A percentile compares a stretch with the other conserved stretches of the same genome.
Evolutionary conservation across 2,888 invertebrate species (phyloP).

Genomic region (Myopa testacea): DNA sequence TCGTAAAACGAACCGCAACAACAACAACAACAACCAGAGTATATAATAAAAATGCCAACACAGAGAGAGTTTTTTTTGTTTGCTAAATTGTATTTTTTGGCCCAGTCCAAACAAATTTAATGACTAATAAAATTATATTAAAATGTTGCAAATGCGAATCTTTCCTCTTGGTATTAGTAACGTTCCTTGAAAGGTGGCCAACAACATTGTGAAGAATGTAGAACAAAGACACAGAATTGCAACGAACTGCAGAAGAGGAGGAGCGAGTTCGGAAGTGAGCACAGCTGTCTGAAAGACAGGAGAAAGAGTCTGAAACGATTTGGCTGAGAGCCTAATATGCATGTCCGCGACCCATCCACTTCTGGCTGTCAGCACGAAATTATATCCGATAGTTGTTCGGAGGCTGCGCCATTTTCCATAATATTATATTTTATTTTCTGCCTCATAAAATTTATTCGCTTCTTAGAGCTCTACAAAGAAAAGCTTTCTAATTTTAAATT

Average conservation of each 20-base stretch:
- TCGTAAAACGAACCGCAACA: too few species aligned
- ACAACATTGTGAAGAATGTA: neutral
- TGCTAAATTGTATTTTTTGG: neutral
- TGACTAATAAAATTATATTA: constrained; percentile 33
- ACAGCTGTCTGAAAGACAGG: neutral
- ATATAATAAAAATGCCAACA: neutral
- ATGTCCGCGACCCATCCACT: too few species aligned
- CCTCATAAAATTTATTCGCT: too few species aligned
- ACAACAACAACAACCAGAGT: too few species aligned
- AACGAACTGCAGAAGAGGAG: neutral
- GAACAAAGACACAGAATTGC: neutral
- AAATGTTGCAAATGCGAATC: constrained; percentile 25
- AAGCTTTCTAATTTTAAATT: too few species aligned
- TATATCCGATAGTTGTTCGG: too few species aligned
- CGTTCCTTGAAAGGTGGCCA: neutral
- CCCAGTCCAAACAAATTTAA: constrained; percentile 21
- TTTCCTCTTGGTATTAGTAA: neutral
- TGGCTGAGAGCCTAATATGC: constrained; percentile 24
- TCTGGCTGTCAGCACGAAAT: too few species aligned
- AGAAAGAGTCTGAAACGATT: neutral
- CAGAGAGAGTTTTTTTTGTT: neutral
- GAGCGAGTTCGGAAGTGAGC: neutral
- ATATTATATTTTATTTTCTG: too few species aligned
- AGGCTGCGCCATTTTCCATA: too few species aligned
- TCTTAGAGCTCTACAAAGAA: too few species aligned